Percentiles rank a stretch among this genome's conserved stretches.
Evolutionary conservation across 2,888 invertebrate species (phyloP).

Genomic region (Hyles lineata): DNA sequence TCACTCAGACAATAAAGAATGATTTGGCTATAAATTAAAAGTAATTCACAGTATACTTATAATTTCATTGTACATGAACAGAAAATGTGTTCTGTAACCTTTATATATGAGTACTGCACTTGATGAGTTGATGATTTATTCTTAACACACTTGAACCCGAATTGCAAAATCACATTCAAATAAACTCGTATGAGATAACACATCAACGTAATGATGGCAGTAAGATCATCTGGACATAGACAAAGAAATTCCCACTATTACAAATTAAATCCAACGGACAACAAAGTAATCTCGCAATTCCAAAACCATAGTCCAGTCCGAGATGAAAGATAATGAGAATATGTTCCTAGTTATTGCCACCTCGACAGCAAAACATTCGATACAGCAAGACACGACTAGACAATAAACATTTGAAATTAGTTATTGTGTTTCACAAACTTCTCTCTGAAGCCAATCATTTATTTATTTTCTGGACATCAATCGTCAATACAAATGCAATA

Average conservation of each 20-base stretch:
- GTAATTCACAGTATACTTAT: constrained; percentile 1
- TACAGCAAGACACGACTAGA: not conserved
- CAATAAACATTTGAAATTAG: not conserved
- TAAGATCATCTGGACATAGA: too few relatives aligned
- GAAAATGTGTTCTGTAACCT: not conserved
- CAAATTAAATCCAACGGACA: too few relatives aligned
- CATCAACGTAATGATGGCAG: too few relatives aligned
- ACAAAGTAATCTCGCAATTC: too few relatives aligned
- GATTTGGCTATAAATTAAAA: not conserved
- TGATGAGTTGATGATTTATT: not conserved
- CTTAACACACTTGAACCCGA: not conserved
- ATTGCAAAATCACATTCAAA: not conserved
- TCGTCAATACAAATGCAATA: not conserved
- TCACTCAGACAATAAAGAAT: constrained; percentile 32
- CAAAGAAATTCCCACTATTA: too few relatives aligned
- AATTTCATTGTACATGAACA: constrained; percentile 5
- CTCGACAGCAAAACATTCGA: not conserved
- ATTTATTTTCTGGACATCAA: not conserved
- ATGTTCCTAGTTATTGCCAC: not conserved
- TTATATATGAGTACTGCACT: not conserved
- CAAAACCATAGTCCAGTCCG: too few relatives aligned
- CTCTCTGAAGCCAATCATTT: not conserved
- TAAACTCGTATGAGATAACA: not conserved
- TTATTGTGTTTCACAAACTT: not conserved
- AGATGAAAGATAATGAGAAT: too few relatives aligned